phyloP scores from a whole-genome alignment of 2,797 vertebrate genomes.

The Sebastes aleutianus region DNA sequence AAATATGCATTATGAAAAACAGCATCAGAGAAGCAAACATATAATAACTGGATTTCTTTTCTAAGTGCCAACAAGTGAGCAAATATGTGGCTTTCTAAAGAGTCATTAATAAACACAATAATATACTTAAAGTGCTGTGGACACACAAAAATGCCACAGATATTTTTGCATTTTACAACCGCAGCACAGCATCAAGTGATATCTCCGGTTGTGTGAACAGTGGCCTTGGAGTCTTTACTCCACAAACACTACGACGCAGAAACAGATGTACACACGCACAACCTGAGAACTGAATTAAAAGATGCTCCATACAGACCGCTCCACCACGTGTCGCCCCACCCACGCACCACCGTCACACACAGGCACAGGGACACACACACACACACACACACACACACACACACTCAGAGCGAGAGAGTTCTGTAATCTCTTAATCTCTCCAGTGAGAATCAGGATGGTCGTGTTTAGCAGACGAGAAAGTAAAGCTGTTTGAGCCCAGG shows the following conservation, averaged over 20 bases:
- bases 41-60: background rate
- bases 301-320: constrained; percentile 9
- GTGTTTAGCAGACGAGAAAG: constrained; percentile 26
- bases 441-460: constrained; percentile 42
- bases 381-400: background rate
- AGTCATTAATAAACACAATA: background rate
- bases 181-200: background rate
- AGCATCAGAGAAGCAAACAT: background rate
- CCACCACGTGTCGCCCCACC: constrained; percentile 18
- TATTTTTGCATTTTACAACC: background rate
- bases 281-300: constrained; percentile 11
- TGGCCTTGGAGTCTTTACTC: background rate
- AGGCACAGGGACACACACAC: background rate
- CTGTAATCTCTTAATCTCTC: constrained; percentile 79
- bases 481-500: constrained; percentile 10
- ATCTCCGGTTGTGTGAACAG: background rate
- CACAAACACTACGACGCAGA: background rate
- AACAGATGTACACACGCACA: background rate
- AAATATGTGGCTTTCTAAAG: background rate
- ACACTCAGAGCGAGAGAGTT: constrained; percentile 4
- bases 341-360: constrained; percentile 15
- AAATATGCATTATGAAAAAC: background rate
- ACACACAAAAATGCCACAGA: background rate
- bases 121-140: background rate
- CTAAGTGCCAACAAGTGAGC: background rate